Conservation (phyloP, 2,113 vertebrate species). For the Chrysemys picta region DNA sequence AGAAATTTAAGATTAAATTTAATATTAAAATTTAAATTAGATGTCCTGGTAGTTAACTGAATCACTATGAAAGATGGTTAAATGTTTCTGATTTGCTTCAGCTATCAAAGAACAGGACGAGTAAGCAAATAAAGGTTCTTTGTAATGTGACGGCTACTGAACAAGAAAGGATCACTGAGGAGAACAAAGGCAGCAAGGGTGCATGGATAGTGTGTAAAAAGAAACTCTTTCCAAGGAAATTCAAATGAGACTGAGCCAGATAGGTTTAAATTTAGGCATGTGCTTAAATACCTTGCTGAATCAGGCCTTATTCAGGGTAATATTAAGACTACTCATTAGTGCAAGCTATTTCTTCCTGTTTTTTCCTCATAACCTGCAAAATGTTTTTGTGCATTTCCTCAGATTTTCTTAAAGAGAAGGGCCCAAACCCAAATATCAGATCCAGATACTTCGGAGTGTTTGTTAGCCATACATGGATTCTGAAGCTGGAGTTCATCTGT, state of each 20-base stretch:
- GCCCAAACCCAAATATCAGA: not conserved
- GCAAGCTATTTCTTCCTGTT: not conserved
- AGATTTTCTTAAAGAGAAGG: not conserved
- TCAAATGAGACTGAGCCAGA: slow-evolving; percentile 38
- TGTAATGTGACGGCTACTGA: not conserved
- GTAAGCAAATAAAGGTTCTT: not conserved
- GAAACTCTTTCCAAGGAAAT: slow-evolving; percentile 16
- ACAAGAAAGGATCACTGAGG: slow-evolving; percentile 41
- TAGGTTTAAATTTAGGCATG: slow-evolving; percentile 41
- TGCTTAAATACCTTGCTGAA: slow-evolving; percentile 49
- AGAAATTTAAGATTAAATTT: not conserved
- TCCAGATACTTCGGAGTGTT: not conserved
- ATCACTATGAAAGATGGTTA: not conserved
- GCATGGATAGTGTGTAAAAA: slow-evolving; percentile 46
- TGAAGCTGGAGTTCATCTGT: not conserved
- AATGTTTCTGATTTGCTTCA: not conserved
- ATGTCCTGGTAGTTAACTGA: slow-evolving; percentile 28
- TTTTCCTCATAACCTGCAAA: not conserved
- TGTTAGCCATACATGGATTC: not conserved
- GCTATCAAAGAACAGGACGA: not conserved
- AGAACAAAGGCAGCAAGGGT: slow-evolving; percentile 45
- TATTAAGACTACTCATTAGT: not conserved
- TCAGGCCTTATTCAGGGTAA: slow-evolving; percentile 47
- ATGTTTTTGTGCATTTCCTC: not conserved
- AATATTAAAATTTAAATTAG: not conserved